Percentiles rank a stretch among this genome's conserved stretches.
Conservation (phyloP, 2,113 vertebrate genomes). For the Sinosuthora webbiana region DNA sequence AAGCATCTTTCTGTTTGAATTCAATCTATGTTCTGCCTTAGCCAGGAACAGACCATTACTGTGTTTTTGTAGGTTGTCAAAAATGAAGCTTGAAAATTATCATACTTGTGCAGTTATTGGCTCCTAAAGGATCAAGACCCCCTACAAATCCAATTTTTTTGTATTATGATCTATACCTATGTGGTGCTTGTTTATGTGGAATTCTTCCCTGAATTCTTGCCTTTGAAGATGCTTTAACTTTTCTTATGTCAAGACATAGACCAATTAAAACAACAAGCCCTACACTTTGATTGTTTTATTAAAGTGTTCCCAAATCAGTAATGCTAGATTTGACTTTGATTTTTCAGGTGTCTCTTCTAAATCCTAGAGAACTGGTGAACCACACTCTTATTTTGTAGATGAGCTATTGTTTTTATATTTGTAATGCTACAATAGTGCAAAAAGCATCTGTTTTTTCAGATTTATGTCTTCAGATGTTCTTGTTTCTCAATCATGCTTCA, state of each 20-base stretch:
- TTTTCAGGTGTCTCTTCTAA: not conserved
- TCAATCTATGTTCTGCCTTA: not conserved
- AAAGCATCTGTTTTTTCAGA: not conserved
- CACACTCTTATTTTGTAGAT: not conserved
- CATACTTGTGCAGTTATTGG: not conserved
- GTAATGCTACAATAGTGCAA: not conserved
- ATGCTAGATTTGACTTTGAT: not conserved
- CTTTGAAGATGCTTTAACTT: not conserved
- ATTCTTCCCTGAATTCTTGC: not conserved
- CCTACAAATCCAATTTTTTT: not conserved
- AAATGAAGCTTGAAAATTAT: conserved; percentile 9
- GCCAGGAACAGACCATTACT: not conserved
- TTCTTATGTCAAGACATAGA: not conserved
- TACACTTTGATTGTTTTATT: not conserved
- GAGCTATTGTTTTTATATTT: not conserved
- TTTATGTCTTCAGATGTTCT: not conserved
- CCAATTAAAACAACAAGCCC: not conserved
- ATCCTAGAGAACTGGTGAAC: not conserved
- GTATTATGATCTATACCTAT: not conserved
- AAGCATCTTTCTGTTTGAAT: not conserved
- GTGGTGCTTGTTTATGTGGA: not conserved
- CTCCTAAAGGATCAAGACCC: not conserved
- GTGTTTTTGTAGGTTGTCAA: not conserved
- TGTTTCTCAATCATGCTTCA: conserved; percentile 13
- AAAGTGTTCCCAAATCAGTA: not conserved